phyloP scores from a whole-genome alignment of 2,888 invertebrate genomes.

The Drosophila leonis region DNA sequence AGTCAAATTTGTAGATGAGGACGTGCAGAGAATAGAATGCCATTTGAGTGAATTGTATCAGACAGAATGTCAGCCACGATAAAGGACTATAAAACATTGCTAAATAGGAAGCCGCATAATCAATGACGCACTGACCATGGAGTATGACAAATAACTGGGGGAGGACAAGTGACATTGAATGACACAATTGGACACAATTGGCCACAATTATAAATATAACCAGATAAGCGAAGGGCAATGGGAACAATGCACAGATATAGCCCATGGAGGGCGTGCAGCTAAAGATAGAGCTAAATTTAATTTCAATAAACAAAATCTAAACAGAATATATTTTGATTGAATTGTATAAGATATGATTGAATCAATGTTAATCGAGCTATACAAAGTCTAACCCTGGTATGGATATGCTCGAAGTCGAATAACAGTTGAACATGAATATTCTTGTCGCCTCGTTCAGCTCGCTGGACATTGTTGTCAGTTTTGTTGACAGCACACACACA shows the following conservation, averaged over 20 bases:
- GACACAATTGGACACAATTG: constrained; percentile 1
- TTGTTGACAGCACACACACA: constrained; percentile 31
- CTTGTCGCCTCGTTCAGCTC: constrained; percentile 19
- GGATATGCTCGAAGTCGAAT: background rate
- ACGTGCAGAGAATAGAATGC: background rate
- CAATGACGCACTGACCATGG: constrained; percentile 8
- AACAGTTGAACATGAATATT: constrained; percentile 18
- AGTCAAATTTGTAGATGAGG: background rate
- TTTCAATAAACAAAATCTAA: background rate
- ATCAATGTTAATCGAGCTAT: background rate
- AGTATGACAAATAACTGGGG: background rate
- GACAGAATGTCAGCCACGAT: background rate
- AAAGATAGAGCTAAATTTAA: background rate
- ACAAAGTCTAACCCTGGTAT: background rate
- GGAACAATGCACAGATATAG: background rate
- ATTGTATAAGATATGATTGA: background rate
- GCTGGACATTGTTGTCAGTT: constrained; percentile 38
- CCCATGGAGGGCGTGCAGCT: background rate
- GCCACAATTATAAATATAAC: constrained; percentile 9
- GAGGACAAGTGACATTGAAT: constrained; percentile 2
- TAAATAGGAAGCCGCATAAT: constrained; percentile 1
- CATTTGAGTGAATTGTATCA: background rate
- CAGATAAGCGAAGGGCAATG: background rate
- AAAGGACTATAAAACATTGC: constrained; percentile 3
- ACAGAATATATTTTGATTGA: background rate